Base-by-base conservation (phyloP, 2,797 vertebrate species). In the Melanotaenia trifasciata region DNA sequence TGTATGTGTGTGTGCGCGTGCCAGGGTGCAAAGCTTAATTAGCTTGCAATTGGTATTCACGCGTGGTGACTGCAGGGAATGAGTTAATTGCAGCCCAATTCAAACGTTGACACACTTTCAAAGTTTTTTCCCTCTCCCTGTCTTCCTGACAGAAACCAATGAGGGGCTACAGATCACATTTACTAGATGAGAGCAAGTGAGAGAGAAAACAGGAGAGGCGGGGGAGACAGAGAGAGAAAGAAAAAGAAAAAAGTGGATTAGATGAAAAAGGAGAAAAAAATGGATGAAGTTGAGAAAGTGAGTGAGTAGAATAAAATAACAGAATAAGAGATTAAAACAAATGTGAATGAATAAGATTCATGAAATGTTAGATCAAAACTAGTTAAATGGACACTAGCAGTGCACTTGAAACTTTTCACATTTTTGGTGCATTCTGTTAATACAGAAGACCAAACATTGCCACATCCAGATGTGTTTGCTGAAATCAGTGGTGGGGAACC, bases 11-110 rank as follows among this genome's bases (percentile, higher is more conserved):
- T 53, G 77, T 79, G 74, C 61, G 70, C 20, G 58, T 67, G 80
- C 71, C 69, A 76, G 87, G 74, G 87, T 83, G 84, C 79, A 87
- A 85, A 86, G 90, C 92, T 90, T 94, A 93, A 95, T 95, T 95
- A 95, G 93, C 91, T 93, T 92, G 89, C 91, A 89, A 93, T 90
- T 92, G 89, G 92, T 93, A 94, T 92, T 93, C 90, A 92, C 83
- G 82, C 87, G 66, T 79, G 85, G 90, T 95, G 93, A 94, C 94
- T 95, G 91, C 85, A 87, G 94, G 94, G 94, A 95, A 94, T 90
- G 89, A 95, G 93, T 94, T 94, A 95, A 95, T 94, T 94, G 95
- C 92, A 88, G 90, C 93, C 90, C 92, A 93, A 94, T 94, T 95
- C 93, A 93, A 94, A 94, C 92, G 87, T 90, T 93, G 89, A 91